Evolutionary conservation across 2,797 vertebrate species (phyloP).

Genomic region (Ispidina picta): DNA sequence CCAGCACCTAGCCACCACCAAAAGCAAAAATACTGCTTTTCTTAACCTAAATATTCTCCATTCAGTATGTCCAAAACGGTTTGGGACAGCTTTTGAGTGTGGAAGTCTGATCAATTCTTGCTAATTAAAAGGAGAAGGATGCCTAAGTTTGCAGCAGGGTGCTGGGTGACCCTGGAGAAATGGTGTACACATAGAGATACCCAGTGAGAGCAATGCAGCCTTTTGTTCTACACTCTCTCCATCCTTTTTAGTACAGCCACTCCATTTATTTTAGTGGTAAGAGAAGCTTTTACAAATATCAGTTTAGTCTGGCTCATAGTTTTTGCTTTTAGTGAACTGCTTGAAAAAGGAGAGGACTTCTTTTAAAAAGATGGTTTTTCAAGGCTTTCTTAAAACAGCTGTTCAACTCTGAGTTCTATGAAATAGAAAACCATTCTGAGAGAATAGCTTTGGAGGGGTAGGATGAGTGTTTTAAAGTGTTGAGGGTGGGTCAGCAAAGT

Average conservation of each 20-base stretch:
- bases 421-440: neutral
- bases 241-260: constrained; percentile 62
- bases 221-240: constrained; percentile 52
- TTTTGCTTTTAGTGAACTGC: constrained; percentile 70
- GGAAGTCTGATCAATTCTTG: neutral
- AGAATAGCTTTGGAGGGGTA: neutral
- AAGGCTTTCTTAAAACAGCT: constrained; percentile 29
- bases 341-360: constrained; percentile 15
- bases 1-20: constrained; percentile 46
- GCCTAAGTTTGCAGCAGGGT: neutral
- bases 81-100: constrained; percentile 15
- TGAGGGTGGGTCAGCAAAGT: neutral
- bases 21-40: constrained; percentile 15
- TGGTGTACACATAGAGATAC: neutral
- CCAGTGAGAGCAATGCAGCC: constrained; percentile 32
- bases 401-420: constrained; percentile 6
- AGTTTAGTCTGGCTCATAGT: constrained; percentile 55
- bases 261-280: constrained; percentile 68
- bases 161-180: constrained; percentile 43
- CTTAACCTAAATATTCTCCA: neutral
- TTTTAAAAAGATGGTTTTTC: neutral
- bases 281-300: constrained; percentile 63
- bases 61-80: neutral
- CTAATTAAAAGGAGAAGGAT: constrained; percentile 8
- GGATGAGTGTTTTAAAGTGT: neutral